phyloP scores from a whole-genome alignment of 2,888 invertebrate genomes.

The Trichopoda pennipes region DNA sequence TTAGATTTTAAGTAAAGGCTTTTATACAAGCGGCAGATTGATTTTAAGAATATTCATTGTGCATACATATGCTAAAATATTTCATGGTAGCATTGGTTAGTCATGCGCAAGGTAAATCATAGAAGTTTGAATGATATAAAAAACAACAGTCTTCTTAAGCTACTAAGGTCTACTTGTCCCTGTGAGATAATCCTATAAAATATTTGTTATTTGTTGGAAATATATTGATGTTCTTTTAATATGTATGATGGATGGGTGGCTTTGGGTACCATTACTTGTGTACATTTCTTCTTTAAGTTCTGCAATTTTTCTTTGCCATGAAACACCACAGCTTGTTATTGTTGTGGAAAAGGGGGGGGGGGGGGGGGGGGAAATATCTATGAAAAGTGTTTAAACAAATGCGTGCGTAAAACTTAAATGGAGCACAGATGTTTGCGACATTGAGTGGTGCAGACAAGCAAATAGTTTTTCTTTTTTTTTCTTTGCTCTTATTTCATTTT shows the following conservation, averaged over 20 bases:
- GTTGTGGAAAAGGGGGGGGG: slow-evolving; percentile 37
- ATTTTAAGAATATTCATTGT: background rate
- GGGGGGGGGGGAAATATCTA: background rate
- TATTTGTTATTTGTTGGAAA: too few relatives aligned
- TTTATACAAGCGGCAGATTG: slow-evolving; percentile 42
- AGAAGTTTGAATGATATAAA: too few relatives aligned
- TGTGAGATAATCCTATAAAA: too few relatives aligned
- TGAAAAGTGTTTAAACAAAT: slow-evolving; percentile 49
- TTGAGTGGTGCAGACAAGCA: slow-evolving; percentile 61
- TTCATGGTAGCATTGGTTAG: too few relatives aligned
- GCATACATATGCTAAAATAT: too few relatives aligned
- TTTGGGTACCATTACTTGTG: background rate
- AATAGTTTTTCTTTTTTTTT: slow-evolving; percentile 50
- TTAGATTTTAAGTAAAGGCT: slow-evolving; percentile 39
- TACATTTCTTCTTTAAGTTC: background rate
- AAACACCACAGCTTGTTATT: slow-evolving; percentile 35
- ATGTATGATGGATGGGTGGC: slow-evolving; percentile 57
- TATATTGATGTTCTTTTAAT: background rate
- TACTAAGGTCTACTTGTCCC: too few relatives aligned
- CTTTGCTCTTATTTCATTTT: slow-evolving; percentile 11
- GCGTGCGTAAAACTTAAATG: slow-evolving; percentile 67
- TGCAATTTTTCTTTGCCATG: background rate
- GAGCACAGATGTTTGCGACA: slow-evolving; percentile 66
- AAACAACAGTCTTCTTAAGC: too few relatives aligned
- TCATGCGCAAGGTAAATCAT: too few relatives aligned